phyloP scores from a whole-genome alignment of 2,888 invertebrate species.

The Limenitis camilla region DNA sequence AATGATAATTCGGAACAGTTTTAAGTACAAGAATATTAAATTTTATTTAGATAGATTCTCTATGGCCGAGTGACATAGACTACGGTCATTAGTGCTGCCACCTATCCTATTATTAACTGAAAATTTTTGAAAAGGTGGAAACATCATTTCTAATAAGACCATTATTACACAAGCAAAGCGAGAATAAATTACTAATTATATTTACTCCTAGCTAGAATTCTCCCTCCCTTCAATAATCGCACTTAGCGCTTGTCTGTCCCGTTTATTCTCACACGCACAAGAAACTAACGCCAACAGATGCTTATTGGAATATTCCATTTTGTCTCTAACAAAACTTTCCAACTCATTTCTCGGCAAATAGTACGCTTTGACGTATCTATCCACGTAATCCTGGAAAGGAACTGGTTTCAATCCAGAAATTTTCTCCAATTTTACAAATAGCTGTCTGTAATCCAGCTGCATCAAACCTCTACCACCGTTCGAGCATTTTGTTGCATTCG shows the following conservation, averaged over 20 bases:
- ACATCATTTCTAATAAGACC: too few relatives aligned
- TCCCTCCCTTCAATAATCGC: slow-evolving; percentile 78
- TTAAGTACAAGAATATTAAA: too few relatives aligned
- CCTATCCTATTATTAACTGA: too few relatives aligned
- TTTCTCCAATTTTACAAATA: slow-evolving; percentile 91
- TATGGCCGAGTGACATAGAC: too few relatives aligned
- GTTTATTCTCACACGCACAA: slow-evolving; percentile 91
- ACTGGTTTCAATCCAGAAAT: slow-evolving; percentile 88
- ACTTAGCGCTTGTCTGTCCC: slow-evolving; percentile 85
- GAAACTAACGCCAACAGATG: slow-evolving; percentile 89
- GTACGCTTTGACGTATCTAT: slow-evolving; percentile 96
- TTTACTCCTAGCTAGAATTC: background rate
- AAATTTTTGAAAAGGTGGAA: too few relatives aligned
- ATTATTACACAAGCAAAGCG: too few relatives aligned
- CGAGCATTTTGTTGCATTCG: slow-evolving; percentile 93
- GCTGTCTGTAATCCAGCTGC: slow-evolving; percentile 98
- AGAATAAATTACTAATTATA: too few relatives aligned
- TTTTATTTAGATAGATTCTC: too few relatives aligned
- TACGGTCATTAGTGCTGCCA: too few relatives aligned
- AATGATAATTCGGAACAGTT: too few relatives aligned
- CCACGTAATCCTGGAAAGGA: slow-evolving; percentile 92
- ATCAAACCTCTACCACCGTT: slow-evolving; percentile 97
- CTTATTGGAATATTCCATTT: slow-evolving; percentile 90
- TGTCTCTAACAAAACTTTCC: slow-evolving; percentile 90
- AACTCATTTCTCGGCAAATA: slow-evolving; percentile 92